Evolutionary conservation across 2,888 invertebrate species (phyloP), one percentile per base, ranked within the genome.

Genomic region (Drosophila kuntzei): DNA sequence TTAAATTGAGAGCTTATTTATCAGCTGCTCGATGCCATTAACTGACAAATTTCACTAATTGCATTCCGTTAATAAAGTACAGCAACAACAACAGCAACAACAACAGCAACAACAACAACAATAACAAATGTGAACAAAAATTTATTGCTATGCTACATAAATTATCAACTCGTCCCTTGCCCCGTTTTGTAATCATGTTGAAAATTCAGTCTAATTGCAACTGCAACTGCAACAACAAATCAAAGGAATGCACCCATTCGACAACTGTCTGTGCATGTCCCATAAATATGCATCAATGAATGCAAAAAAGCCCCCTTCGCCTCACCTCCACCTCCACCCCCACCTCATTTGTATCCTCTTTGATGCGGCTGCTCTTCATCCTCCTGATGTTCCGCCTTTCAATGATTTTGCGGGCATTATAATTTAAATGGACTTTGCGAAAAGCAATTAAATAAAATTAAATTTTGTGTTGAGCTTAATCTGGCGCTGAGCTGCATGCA

Each of bases 1-100:
- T 89, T 89, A 90, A 89, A 79, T 85, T 80, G 79, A 89, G 88
- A 87, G 89, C 90, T 89, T 89, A 90, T 90, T 90, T 89, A 87
- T 90, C 73, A 82, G 85, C 77, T 84, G 84, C 70, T 77, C 76
- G 65, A 72, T 62, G 85, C 84, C 85, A 85, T 85, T 88, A 83
- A 85, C 85, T 83, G 88, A 86, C 85, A 85, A 85, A 85, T 85
- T 87, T 76, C 65, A 79, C 85, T 85, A 85, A 85, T 85, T 85
- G 87, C 87, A 79, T 83, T 88, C 76, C 85, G 87, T 85, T 85
- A 85, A 88, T 88, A 87, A 85, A 87, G 79, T 83, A 64, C 43
- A 53, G 20, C 64, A 54, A 54, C 41, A 57, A 50, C 20, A 14
- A 4, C 36, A 60, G 57, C 53, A 61, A 57, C 49, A 61, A 59